These are phyloP conservation scores for Calonectris borealis DNA, from an alignment of 2,113 vertebrate genomes.

Conservation along the genomic window DNA sequence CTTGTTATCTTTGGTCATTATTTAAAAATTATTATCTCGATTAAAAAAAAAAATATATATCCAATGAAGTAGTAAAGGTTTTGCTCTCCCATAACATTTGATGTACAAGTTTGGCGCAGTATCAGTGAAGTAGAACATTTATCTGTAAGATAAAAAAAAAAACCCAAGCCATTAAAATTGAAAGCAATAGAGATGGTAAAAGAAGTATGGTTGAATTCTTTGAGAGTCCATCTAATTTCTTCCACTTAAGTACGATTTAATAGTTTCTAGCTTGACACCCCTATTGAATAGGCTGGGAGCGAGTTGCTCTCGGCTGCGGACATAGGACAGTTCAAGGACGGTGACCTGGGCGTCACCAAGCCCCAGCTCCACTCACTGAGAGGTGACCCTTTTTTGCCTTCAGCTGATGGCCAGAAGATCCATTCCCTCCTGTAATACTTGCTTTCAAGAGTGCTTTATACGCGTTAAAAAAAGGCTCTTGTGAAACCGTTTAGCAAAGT, in stretches of 20 bases:
- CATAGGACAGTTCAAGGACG: not conserved
- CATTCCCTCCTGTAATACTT: not conserved
- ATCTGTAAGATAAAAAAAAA: not conserved
- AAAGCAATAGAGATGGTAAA: not conserved
- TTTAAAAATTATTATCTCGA: not conserved
- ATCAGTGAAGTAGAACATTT: not conserved
- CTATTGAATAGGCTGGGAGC: not conserved
- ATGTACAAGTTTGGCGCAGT: not conserved
- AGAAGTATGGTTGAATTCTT: not conserved
- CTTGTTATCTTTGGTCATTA: not conserved
- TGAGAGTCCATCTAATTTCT: not conserved
- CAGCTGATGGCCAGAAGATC: not conserved
- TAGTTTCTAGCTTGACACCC: not conserved
- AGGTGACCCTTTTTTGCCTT: not conserved
- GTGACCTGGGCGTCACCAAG: not conserved
- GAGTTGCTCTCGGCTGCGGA: not conserved
- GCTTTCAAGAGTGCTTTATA: not conserved
- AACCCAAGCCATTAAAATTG: not conserved
- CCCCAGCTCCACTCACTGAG: not conserved
- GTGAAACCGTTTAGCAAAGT: not conserved
- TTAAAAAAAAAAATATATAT: not conserved
- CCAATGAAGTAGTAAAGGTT: not conserved
- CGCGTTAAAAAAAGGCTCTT: not conserved
- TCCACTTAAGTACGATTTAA: not conserved
- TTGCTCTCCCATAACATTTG: not conserved